These are phyloP conservation scores for Melanogrammus aeglefinus DNA, from an alignment of 2,797 vertebrate genomes.

Conservation along the genomic window DNA sequence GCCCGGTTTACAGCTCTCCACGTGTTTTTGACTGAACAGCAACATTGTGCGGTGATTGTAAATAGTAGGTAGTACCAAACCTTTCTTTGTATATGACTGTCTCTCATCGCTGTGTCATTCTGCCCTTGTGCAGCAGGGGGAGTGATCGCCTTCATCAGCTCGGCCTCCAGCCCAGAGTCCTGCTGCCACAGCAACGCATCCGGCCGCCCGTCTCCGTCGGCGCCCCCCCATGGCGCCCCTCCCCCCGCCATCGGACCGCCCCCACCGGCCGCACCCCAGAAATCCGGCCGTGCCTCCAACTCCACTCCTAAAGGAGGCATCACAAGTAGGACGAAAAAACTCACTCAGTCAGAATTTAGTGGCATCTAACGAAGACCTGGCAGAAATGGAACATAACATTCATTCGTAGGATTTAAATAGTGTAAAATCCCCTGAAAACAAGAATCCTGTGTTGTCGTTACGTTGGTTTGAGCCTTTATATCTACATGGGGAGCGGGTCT, in stretches of 20 bases:
- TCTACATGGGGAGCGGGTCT: too few relatives aligned
- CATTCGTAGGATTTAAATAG: too few relatives aligned
- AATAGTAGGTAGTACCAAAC: background rate
- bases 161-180: conserved; percentile 90
- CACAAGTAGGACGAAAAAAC: conserved; percentile 80
- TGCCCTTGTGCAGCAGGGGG: conserved; percentile 74
- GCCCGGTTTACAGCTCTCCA: background rate
- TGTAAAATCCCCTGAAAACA: too few relatives aligned
- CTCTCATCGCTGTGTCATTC: background rate
- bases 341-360: too few relatives aligned
- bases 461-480: too few relatives aligned
- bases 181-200: conserved; percentile 93
- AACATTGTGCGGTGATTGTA: background rate
- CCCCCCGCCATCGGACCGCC: conserved; percentile 45
- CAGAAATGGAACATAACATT: too few relatives aligned
- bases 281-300: conserved; percentile 56
- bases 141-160: conserved; percentile 94
- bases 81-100: background rate
- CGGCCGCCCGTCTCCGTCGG: conserved; percentile 87
- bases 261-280: conserved; percentile 69
- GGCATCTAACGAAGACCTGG: too few relatives aligned
- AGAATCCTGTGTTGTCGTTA: too few relatives aligned
- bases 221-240: conserved; percentile 68
- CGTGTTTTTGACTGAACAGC: background rate
- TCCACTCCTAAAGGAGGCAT: conserved; percentile 77